Evolutionary conservation across 2,888 invertebrate species (phyloP), one percentile per base, ranked within the genome.

Genomic region (Epinotia demarniana): DNA sequence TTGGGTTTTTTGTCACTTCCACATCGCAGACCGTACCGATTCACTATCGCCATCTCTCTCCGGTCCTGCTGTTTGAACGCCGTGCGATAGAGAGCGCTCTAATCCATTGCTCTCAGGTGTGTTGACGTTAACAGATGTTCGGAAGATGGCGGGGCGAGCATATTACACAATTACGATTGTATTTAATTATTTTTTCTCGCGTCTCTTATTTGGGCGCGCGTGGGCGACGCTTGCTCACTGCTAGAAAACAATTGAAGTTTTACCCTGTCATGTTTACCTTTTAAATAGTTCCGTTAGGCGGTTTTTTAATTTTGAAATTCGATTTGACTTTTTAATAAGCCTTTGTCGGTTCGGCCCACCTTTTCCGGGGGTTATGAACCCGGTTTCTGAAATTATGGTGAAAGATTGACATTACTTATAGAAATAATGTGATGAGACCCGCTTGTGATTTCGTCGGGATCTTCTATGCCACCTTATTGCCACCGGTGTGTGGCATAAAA

Each of bases 71-170:
- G 55, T 72, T 76, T 80, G 62, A 1, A 3, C 0, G 11, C 27
- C 12, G 85, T 73, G 74, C 43, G 85, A 87, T 55, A 83, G 83
- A 82, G 90, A 89, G 71, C 79, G 86, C 66, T 57, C 78, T 76
- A 84, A 66, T 76, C 76, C 69, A 79, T 80, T 81, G 80, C 85
- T 86, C 90, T 93, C 93, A 94, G 93, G 93, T 94, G 93, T 92
- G 92, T 91, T 92, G 92, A 92, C 93, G 92, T 89, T 90, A 93
- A 93, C 94, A 94, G 93, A 93, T 94, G 93, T 94, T 92, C 88
- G 84, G 82, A 87, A 85, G 87, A 89, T 86, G 90, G 88, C 89
- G 89, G 87, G 84, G 86, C 83, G 85, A 85, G 83, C 88, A 89
- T 90, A 92, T 92, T 93, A 93, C 91, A 93, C 93, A 92, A 94